Percentiles rank a stretch among this genome's conserved stretches.
phyloP scores from a whole-genome alignment of 2,113 vertebrate species.

The Prunella fulvescens region DNA sequence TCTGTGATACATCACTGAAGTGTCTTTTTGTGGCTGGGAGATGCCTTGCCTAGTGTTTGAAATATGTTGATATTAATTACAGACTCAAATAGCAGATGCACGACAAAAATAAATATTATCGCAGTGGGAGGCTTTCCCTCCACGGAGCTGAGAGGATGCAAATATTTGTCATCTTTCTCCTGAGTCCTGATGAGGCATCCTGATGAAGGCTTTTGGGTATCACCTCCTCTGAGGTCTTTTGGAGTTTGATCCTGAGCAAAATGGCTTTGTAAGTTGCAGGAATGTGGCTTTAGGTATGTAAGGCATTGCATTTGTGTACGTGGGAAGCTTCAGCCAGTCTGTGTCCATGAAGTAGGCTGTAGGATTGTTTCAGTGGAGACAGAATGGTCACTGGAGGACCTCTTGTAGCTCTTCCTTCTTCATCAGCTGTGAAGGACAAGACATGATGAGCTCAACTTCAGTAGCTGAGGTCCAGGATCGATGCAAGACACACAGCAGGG shows the following conservation, averaged over 20 bases:
- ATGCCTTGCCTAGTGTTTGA: slow-evolving; percentile 39
- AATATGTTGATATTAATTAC: slow-evolving; percentile 58
- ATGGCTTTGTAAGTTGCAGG: background rate
- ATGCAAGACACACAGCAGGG: background rate
- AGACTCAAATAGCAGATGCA: slow-evolving; percentile 54
- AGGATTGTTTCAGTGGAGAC: background rate
- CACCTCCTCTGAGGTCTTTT: background rate
- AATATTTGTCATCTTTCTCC: slow-evolving; percentile 35
- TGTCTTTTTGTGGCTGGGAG: slow-evolving; percentile 24
- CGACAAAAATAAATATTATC: slow-evolving; percentile 58
- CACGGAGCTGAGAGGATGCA: slow-evolving; percentile 15
- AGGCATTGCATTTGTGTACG: rapidly evolving
- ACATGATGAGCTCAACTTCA: background rate
- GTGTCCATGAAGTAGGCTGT: background rate
- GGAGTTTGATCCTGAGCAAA: background rate
- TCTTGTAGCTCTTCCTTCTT: background rate
- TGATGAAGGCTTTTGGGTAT: background rate
- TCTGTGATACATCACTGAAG: background rate
- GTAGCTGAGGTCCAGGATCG: background rate
- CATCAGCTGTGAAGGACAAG: background rate
- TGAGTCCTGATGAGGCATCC: background rate
- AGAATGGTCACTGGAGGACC: background rate
- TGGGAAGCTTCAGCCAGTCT: background rate
- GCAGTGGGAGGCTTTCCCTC: slow-evolving; percentile 36
- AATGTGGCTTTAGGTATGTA: background rate